These are phyloP conservation scores for Hecatera dysodea DNA, from an alignment of 2,888 invertebrate genomes.

Conservation along the genomic window DNA sequence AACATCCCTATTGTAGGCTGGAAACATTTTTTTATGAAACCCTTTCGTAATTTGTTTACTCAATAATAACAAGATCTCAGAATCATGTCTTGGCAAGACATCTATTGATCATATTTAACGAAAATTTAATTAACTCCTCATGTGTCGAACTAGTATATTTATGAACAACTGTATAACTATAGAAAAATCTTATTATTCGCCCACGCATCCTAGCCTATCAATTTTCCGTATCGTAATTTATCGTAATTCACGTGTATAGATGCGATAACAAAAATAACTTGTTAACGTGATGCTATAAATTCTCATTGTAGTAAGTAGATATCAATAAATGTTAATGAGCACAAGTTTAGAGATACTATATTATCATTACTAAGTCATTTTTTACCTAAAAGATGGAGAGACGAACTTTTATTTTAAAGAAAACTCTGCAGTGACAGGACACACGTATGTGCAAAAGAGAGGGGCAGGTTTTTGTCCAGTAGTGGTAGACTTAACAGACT, in stretches of 20 bases:
- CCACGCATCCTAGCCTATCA: background rate
- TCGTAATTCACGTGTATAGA: background rate
- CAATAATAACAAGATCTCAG: too few relatives aligned
- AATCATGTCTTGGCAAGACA: background rate
- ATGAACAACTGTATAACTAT: background rate
- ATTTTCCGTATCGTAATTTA: background rate
- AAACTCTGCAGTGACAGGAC: background rate
- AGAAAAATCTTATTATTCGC: background rate
- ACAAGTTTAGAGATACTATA: background rate
- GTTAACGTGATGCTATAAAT: constrained; percentile 15
- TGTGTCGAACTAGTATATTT: too few relatives aligned
- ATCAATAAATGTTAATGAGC: background rate
- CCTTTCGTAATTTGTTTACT: background rate
- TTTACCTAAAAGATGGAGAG: background rate
- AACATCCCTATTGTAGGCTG: too few relatives aligned
- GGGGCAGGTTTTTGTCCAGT: too few relatives aligned
- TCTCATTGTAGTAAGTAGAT: constrained; percentile 9
- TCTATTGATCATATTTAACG: background rate
- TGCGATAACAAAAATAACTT: background rate
- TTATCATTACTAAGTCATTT: background rate
- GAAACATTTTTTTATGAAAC: too few relatives aligned
- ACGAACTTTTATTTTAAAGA: background rate
- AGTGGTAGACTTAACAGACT: too few relatives aligned
- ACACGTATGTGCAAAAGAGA: too few relatives aligned
- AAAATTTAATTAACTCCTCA: background rate